Conservation (phyloP, 1,140 invertebrate species). For the Pogonognathellus flavescens region DNA sequence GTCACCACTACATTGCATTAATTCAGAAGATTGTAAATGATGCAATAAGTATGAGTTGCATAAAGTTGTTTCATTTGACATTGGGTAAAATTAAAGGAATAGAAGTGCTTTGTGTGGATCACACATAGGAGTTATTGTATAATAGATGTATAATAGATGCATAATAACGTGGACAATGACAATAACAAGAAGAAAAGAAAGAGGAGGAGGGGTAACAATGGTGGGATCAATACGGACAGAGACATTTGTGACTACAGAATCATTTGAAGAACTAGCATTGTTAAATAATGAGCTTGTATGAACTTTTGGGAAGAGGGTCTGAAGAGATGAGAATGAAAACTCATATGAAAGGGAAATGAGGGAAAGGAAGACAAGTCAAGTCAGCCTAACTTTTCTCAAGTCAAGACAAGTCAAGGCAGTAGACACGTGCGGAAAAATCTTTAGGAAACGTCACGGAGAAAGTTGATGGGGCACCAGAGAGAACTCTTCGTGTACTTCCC, state of each 20-base stretch:
- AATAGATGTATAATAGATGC: too few species aligned
- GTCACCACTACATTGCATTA: too few species aligned
- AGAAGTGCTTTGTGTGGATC: too few species aligned
- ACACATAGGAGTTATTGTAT: too few species aligned
- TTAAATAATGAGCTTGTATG: neutral
- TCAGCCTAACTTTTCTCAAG: neutral
- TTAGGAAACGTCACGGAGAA: constrained; percentile 25
- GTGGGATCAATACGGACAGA: neutral
- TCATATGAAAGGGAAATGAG: constrained; percentile 48
- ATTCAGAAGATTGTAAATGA: too few species aligned
- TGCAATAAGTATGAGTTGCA: too few species aligned
- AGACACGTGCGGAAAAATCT: constrained; percentile 46
- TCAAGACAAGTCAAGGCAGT: neutral
- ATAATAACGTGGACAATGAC: too few species aligned
- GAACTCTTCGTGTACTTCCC: constrained; percentile 5
- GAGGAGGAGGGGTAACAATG: too few species aligned
- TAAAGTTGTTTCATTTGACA: too few species aligned
- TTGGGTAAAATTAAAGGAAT: too few species aligned
- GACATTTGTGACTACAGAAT: neutral
- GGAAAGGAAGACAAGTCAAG: constrained; percentile 16
- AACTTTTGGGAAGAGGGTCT: constrained; percentile 20
- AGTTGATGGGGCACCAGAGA: constrained; percentile 35
- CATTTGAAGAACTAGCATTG: neutral
- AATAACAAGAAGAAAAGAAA: too few species aligned
- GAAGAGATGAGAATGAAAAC: neutral